Percentiles rank a stretch among this genome's conserved stretches.
Conservation (phyloP, 2,113 vertebrate species). For the Talpa occidentalis region DNA sequence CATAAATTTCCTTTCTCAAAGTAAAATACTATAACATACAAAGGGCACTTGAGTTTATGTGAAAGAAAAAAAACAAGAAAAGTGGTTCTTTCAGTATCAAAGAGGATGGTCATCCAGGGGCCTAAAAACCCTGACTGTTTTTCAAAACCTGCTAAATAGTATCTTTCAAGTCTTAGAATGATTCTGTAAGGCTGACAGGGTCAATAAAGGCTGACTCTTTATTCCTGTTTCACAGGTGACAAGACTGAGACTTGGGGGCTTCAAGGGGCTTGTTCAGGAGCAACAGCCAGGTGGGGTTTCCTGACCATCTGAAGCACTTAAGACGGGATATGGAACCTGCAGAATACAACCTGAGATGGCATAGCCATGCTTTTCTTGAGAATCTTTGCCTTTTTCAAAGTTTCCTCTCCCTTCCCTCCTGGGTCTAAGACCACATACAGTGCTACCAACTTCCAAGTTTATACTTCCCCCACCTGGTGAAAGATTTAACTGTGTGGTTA, state of each 20-base stretch:
- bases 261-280: constrained; percentile 13
- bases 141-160: constrained; percentile 55
- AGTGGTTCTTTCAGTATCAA: constrained; percentile 53
- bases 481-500: constrained; percentile 46
- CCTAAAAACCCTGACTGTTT: not conserved
- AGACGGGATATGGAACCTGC: not conserved
- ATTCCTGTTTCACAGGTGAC: constrained; percentile 46
- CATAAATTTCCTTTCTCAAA: constrained; percentile 24
- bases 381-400: constrained; percentile 43
- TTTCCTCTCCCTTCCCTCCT: not conserved
- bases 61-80: constrained; percentile 58
- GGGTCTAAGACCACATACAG: constrained; percentile 10
- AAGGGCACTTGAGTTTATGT: constrained; percentile 34
- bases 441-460: not conserved
- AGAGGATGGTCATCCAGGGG: constrained; percentile 23
- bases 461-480: constrained; percentile 37
- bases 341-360: constrained; percentile 9
- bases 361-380: constrained; percentile 41
- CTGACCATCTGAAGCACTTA: constrained; percentile 5
- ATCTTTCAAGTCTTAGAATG: constrained; percentile 55
- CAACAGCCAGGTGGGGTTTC: constrained; percentile 35
- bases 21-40: not conserved
- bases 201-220: constrained; percentile 51
- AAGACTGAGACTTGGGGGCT: constrained; percentile 29
- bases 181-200: constrained; percentile 12